Conservation (phyloP, 2,888 invertebrate genomes). For the Diploptera punctata region DNA sequence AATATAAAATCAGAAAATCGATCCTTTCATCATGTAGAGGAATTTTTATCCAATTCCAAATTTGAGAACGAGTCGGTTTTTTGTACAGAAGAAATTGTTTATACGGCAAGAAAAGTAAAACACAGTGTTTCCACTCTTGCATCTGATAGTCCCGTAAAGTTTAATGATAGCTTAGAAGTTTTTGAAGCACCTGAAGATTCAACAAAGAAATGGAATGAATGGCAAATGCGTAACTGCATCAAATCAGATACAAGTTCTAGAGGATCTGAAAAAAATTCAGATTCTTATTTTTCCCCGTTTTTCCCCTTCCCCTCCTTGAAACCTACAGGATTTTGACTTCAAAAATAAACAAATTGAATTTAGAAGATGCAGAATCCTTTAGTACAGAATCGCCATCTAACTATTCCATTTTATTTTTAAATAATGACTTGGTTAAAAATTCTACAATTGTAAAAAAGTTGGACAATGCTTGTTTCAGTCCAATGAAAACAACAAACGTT, state of each 20-base stretch:
- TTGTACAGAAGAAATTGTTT: neutral
- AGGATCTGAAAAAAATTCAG: neutral
- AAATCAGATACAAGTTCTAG: neutral
- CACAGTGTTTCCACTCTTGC: neutral
- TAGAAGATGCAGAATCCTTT: too few relatives aligned
- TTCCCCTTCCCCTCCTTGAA: too few relatives aligned
- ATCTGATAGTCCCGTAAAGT: neutral
- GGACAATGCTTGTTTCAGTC: neutral
- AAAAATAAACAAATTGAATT: too few relatives aligned
- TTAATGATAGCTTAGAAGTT: conserved; percentile 1
- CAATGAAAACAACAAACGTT: neutral
- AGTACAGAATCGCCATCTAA: too few relatives aligned
- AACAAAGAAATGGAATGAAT: neutral
- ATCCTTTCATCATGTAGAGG: conserved; percentile 48
- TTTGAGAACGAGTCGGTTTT: neutral
- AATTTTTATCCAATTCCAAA: neutral
- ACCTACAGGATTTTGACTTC: too few relatives aligned
- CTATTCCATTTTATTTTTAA: too few relatives aligned
- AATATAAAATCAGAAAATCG: too few relatives aligned
- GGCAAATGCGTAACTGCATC: neutral
- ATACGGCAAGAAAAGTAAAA: neutral
- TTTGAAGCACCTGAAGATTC: neutral
- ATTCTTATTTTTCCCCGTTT: too few relatives aligned
- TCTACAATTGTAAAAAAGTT: neutral
- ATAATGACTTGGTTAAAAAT: too few relatives aligned